phyloP scores from a whole-genome alignment of 1,140 invertebrate genomes.

The Triops longicaudatus region DNA sequence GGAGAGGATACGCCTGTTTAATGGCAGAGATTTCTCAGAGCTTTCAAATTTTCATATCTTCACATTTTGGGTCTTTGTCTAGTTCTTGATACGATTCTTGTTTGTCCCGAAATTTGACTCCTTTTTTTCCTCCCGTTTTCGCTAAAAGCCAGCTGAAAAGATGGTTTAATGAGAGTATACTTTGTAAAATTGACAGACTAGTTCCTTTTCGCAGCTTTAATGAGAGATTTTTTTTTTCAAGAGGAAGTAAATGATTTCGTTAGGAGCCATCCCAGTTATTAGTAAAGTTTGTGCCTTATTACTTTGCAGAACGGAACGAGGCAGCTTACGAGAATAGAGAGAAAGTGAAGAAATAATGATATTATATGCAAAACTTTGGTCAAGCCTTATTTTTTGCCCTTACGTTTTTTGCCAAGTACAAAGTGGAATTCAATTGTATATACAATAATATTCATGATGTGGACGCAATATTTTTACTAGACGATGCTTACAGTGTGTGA shows the following conservation, averaged over 20 bases:
- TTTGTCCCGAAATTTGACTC: background rate
- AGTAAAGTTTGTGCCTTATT: background rate
- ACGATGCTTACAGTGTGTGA: too few species aligned
- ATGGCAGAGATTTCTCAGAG: background rate
- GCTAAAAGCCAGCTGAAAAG: background rate
- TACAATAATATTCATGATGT: background rate
- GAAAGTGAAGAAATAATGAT: background rate
- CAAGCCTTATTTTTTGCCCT: slow-evolving; percentile 11
- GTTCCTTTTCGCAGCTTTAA: slow-evolving; percentile 8
- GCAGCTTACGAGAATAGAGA: too few species aligned
- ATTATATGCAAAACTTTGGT: slow-evolving; percentile 12
- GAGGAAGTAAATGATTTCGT: background rate
- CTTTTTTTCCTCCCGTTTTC: background rate
- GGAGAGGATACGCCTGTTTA: slow-evolving; percentile 31
- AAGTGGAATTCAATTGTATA: background rate
- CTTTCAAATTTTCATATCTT: slow-evolving; percentile 5
- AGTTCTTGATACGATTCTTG: background rate
- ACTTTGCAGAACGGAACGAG: background rate
- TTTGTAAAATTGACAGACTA: background rate
- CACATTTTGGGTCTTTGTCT: background rate
- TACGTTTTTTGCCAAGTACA: slow-evolving; percentile 3
- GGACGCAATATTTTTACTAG: background rate
- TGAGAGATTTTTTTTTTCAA: background rate
- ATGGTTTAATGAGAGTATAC: background rate
- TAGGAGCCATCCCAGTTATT: slow-evolving; percentile 11